Base-by-base conservation (phyloP, 2,797 vertebrate genomes). In the Thaleichthys pacificus region DNA sequence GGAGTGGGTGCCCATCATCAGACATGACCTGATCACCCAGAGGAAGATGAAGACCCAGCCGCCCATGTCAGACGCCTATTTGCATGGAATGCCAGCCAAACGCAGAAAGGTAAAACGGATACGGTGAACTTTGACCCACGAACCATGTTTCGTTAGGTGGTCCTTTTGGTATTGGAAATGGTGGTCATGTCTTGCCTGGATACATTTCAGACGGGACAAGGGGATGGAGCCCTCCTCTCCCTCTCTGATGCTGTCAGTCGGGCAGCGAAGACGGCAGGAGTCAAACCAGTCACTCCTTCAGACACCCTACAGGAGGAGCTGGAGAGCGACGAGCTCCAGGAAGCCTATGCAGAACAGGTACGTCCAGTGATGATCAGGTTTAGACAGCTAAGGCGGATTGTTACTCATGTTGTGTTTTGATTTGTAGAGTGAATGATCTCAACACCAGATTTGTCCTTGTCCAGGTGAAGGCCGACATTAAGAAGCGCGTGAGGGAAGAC, bases 1-100 rank as follows among this genome's bases (percentile, higher is more conserved):
- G 96, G 96, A 97, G 68, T 97, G 96, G 96, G 95, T 97, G 26
- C 95, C 96, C 71, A 96, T 97, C 71, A 97, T 97, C 86, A 93
- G 95, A 60, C 95, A 95, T 80, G 96, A 97, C 70, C 93, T 97
- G 88, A 92, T 97, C 85, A 94, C 90, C 64, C 96, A 97, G 90
- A 94, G 95, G 82, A 96, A 96, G 87, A 94, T 96, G 82, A 97
- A 97, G 80, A 91, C 94, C 17, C 96, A 97, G 92, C 96, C 96
- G 0, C 95, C 96, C 0, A 61, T 97, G 79, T 97, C 96, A 0
- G 96, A 97, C 0, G 95, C 96, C 32, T 97, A 97, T 84, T 85
- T 97, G 80, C 95, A 95, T 2, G 96, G 96, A 69, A 97, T 97
- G 96, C 96, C 96, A 0, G 96, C 96, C 2, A 97, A 97, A 73